These are phyloP conservation scores for Gymnorhina tibicen DNA, from an alignment of 2,113 vertebrate species.

Conservation along the genomic window DNA sequence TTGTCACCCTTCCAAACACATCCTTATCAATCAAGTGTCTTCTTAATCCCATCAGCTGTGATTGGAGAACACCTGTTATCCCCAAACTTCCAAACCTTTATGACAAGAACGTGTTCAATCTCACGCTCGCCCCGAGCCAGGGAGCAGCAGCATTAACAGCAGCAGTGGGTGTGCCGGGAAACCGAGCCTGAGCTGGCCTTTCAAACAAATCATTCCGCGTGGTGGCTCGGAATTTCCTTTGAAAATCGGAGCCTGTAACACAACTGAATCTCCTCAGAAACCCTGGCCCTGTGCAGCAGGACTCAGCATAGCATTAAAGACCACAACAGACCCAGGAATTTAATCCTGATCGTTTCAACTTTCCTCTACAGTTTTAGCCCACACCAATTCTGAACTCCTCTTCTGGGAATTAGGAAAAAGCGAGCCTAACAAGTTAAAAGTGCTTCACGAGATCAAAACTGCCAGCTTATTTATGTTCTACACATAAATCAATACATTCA, in stretches of 20 bases:
- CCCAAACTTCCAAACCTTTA: not conserved
- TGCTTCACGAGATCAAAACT: not conserved
- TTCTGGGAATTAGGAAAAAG: not conserved
- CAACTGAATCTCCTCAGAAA: not conserved
- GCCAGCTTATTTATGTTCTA: not conserved
- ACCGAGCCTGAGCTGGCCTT: not conserved
- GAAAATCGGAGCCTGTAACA: not conserved
- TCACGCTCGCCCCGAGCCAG: not conserved
- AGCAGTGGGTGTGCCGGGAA: not conserved
- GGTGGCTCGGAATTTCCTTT: not conserved
- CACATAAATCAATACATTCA: not conserved
- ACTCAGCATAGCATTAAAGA: not conserved
- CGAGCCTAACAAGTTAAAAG: not conserved
- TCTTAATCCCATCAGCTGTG: not conserved
- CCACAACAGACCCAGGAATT: not conserved
- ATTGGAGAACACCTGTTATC: not conserved
- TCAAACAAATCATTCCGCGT: not conserved
- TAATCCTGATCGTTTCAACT: not conserved
- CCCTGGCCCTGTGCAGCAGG: not conserved
- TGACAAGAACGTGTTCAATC: not conserved
- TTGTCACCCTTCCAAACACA: not conserved
- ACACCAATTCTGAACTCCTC: not conserved
- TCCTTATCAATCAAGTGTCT: not conserved
- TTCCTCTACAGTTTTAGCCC: not conserved
- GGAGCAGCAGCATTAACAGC: not conserved